Evolutionary conservation across 2,113 vertebrate genomes (phyloP).

Genomic region (Poicephalus meyeri): DNA sequence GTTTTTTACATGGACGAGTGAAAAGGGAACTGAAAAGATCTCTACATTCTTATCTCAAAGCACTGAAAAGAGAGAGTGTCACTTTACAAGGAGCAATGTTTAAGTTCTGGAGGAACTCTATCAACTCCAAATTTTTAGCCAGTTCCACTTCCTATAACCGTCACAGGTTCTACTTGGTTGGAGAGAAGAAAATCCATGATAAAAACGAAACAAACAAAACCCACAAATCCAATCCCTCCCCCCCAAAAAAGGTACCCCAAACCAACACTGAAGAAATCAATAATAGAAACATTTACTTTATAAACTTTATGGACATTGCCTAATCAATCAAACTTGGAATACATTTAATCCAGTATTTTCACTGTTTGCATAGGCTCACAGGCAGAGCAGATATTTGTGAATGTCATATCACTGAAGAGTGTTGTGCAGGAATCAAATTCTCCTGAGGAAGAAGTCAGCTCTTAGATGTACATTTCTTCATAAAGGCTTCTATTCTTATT

Average conservation of each 20-base stretch:
- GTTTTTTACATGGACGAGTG: not conserved
- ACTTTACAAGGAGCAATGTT: not conserved
- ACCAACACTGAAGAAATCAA: not conserved
- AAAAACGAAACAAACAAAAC: not conserved
- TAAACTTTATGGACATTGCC: constrained; percentile 75
- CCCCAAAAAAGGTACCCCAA: not conserved
- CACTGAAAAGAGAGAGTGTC: not conserved
- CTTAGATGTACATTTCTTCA: not conserved
- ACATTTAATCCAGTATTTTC: constrained; percentile 81
- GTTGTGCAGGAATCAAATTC: constrained; percentile 81
- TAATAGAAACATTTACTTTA: constrained; percentile 64
- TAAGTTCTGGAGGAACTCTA: not conserved
- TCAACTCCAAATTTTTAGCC: not conserved
- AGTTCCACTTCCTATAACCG: not conserved
- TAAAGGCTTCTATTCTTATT: not conserved
- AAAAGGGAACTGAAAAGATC: not conserved
- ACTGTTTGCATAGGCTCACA: constrained; percentile 80
- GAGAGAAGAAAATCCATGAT: not conserved
- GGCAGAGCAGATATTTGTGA: constrained; percentile 81
- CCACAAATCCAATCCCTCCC: not conserved
- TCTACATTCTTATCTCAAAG: not conserved
- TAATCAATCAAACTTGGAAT: constrained; percentile 78
- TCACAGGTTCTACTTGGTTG: not conserved
- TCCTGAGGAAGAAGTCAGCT: constrained; percentile 53
- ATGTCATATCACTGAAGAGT: constrained; percentile 82